phyloP scores from a whole-genome alignment of 2,888 invertebrate genomes.

The Lasioglossum zephyrum region DNA sequence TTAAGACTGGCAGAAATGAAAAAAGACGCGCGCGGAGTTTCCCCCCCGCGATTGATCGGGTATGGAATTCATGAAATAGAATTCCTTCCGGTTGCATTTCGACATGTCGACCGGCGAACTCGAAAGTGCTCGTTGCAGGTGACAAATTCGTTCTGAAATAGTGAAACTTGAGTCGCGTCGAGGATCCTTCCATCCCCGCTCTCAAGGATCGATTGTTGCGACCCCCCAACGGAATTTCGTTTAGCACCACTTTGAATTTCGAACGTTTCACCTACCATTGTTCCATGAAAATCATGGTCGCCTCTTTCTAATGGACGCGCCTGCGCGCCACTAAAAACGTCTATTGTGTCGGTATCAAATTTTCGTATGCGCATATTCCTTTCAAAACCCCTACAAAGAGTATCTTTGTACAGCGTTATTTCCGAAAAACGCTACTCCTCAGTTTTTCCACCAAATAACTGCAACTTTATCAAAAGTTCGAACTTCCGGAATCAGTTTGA shows the following conservation, averaged over 20 bases:
- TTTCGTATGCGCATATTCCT: neutral
- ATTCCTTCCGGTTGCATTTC: conserved; percentile 16
- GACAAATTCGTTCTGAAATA: conserved; percentile 48
- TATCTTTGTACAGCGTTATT: neutral
- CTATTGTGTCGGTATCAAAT: neutral
- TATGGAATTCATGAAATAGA: conserved; percentile 42
- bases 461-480: neutral
- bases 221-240: conserved; percentile 8
- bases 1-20: conserved; percentile 2
- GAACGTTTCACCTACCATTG: neutral
- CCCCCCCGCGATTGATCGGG: conserved; percentile 23
- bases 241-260: conserved; percentile 6
- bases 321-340: neutral
- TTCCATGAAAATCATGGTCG: neutral
- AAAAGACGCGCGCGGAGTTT: neutral
- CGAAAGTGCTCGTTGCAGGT: conserved; percentile 41
- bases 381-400: neutral
- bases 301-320: neutral
- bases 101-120: neutral
- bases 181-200: neutral
- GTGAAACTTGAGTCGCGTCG: conserved; percentile 28
- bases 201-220: conserved; percentile 12
- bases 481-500: neutral
- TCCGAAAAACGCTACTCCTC: neutral
- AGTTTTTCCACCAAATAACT: neutral